A percentile compares a stretch with the other conserved stretches of the same genome.
Evolutionary conservation across 2,888 invertebrate genomes (phyloP).

Genomic region (Chloroclysta siterata): DNA sequence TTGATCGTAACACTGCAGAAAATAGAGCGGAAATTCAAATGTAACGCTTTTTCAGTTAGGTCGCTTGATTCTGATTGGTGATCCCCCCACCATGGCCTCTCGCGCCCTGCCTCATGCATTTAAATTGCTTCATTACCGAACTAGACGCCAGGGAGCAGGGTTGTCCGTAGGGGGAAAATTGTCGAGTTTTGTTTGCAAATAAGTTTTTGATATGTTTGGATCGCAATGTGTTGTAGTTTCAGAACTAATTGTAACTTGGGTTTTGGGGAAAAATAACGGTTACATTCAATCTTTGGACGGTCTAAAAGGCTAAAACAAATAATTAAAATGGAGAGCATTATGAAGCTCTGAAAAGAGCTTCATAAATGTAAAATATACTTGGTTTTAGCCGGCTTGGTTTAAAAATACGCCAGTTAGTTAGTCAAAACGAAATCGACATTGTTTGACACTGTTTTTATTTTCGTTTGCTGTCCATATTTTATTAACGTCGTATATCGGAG

Average conservation of each 20-base stretch:
- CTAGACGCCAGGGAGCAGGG: conserved; percentile 79
- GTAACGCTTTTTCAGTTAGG: conserved; percentile 45
- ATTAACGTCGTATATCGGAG: too few species aligned
- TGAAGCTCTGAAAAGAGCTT: too few species aligned
- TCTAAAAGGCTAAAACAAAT: not conserved
- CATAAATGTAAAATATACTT: not conserved
- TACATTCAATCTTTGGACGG: conserved; percentile 12
- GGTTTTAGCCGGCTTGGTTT: too few species aligned
- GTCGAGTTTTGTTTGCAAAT: conserved; percentile 45
- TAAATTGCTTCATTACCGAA: conserved; percentile 86
- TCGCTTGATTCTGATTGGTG: conserved; percentile 48
- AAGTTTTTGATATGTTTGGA: conserved; percentile 42
- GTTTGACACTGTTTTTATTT: too few species aligned
- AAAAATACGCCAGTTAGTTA: too few species aligned
- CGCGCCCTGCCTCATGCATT: conserved; percentile 86
- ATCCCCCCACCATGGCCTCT: conserved; percentile 79
- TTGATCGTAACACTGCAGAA: fast-evolving
- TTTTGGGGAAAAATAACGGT: conserved; percentile 14
- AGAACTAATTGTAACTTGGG: conserved; percentile 34
- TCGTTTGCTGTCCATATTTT: too few species aligned
- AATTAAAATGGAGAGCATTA: not conserved
- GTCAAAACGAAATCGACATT: too few species aligned
- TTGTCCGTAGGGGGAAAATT: conserved; percentile 69
- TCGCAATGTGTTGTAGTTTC: conserved; percentile 46
- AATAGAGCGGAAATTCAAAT: conserved; percentile 45